Evolutionary conservation across 2,888 invertebrate genomes (phyloP).

Genomic region (Dermolepida albohirtum): DNA sequence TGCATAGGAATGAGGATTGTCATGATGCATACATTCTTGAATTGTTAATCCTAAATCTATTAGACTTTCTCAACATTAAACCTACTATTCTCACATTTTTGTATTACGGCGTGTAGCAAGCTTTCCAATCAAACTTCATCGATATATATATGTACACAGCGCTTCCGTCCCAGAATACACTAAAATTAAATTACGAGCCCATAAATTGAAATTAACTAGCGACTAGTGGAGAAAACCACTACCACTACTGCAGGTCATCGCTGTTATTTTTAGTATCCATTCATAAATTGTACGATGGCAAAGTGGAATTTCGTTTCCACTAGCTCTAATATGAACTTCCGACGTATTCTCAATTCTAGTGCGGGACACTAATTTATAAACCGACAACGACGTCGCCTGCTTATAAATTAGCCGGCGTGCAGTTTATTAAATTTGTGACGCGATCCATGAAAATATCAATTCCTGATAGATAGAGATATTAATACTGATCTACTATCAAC

Average conservation of each 20-base stretch:
- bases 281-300: not conserved
- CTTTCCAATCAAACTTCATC: no score
- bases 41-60: no score
- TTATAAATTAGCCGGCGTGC: not conserved
- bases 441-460: slow-evolving; percentile 23
- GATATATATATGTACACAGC: no score
- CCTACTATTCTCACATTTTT: no score
- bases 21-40: no score
- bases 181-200: no score
- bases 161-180: no score
- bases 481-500: not conserved
- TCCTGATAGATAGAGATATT: not conserved
- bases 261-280: not conserved
- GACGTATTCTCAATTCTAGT: not conserved
- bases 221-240: not conserved
- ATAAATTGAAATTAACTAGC: no score
- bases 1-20: no score
- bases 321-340: not conserved
- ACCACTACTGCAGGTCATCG: slow-evolving; percentile 7
- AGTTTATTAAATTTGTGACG: slow-evolving; percentile 16
- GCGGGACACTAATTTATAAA: not conserved
- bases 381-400: not conserved
- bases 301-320: slow-evolving; percentile 8
- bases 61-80: no score
- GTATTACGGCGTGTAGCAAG: no score